Evolutionary conservation across 1,140 invertebrate genomes (phyloP).

Genomic region (Caerostris darwini): DNA sequence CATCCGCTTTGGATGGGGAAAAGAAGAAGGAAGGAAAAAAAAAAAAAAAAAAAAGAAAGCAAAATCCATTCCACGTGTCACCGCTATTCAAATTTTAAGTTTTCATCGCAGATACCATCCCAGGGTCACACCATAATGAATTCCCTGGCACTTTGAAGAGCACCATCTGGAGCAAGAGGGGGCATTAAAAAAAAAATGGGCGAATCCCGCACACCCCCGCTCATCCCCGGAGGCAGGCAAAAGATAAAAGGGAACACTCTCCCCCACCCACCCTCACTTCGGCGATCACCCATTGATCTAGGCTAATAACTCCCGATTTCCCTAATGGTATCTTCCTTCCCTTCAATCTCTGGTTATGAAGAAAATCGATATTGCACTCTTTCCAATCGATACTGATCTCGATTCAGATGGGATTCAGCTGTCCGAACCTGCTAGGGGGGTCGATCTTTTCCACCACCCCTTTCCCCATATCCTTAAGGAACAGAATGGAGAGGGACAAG

Average conservation of each 20-base stretch:
- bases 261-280: not conserved
- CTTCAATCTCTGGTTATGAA: conserved; percentile 75
- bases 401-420: conserved; percentile 73
- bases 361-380: conserved; percentile 51
- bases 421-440: conserved; percentile 49
- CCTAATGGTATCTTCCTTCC: conserved; percentile 74
- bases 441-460: not conserved
- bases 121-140: conserved; percentile 16
- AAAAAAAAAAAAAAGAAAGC: not conserved
- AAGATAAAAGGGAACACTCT: conserved; percentile 66
- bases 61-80: not conserved
- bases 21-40: too few species aligned
- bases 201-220: not conserved
- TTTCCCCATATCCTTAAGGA: not conserved
- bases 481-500: conserved; percentile 27
- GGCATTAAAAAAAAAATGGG: conserved; percentile 2
- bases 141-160: conserved; percentile 40
- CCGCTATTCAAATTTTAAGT: conserved; percentile 32
- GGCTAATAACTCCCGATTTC: conserved; percentile 76
- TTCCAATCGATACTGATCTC: conserved; percentile 69
- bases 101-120: conserved; percentile 16
- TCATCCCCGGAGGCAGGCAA: conserved; percentile 15
- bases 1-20: not conserved
- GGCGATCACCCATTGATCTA: conserved; percentile 75
- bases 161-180: not conserved